Conservation (phyloP, 1,140 invertebrate species). For the Caenorhabditis tropicalis region DNA sequence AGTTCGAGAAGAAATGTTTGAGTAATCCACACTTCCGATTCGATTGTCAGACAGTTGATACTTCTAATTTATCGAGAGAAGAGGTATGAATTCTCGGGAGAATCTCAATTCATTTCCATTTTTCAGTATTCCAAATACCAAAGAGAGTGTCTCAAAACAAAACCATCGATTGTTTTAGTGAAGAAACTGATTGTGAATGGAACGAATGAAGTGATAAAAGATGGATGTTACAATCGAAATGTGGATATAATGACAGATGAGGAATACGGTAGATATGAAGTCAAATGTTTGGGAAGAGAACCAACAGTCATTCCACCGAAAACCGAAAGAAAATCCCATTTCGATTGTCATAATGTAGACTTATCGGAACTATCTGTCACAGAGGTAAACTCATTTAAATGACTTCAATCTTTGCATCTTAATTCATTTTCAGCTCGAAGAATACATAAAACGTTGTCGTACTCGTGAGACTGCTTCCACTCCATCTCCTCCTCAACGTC, state of each 20-base stretch:
- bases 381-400: not conserved
- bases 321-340: not conserved
- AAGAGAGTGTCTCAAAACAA: not conserved
- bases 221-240: slow-evolving; percentile 26
- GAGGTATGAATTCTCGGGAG: not conserved
- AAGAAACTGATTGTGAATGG: not conserved
- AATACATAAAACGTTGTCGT: not conserved
- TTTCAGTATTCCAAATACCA: slow-evolving; percentile 23
- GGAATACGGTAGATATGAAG: not conserved
- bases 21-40: not conserved
- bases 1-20: slow-evolving; percentile 18
- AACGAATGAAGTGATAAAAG: not conserved
- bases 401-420: too few species aligned
- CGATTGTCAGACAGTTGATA: slow-evolving; percentile 8
- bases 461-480: not conserved
- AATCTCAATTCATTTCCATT: not conserved
- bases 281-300: not conserved
- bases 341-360: slow-evolving; percentile 22
- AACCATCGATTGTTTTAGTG: not conserved
- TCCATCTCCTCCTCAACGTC: not conserved
- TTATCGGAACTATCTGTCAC: not conserved
- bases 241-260: slow-evolving; percentile 1
- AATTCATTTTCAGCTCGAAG: slow-evolving; percentile 24
- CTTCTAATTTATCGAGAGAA: slow-evolving; percentile 1
- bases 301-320: not conserved